Evolutionary conservation across 2,797 vertebrate genomes (phyloP).

Genomic region (Pseudomugil gertrudae): DNA sequence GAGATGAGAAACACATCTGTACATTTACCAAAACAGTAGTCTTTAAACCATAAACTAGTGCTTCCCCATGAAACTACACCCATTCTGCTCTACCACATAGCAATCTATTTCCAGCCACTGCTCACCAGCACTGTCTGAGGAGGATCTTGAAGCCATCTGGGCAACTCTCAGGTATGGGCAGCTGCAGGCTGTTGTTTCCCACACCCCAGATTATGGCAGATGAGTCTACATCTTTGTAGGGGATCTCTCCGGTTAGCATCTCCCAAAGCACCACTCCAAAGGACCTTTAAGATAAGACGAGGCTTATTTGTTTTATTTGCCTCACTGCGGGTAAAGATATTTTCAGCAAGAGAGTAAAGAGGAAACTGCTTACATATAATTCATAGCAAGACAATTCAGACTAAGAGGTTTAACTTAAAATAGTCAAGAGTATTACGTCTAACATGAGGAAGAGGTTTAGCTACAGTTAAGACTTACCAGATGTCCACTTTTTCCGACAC

Average conservation of each 20-base stretch:
- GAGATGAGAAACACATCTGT: slow-evolving; percentile 47
- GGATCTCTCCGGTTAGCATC: slow-evolving; percentile 94
- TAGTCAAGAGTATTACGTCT: background rate
- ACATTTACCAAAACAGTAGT: slow-evolving; percentile 55
- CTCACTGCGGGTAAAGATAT: slow-evolving; percentile 6
- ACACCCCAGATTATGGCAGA: slow-evolving; percentile 98
- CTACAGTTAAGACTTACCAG: slow-evolving; percentile 80
- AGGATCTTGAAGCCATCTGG: slow-evolving; percentile 98
- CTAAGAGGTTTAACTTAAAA: background rate
- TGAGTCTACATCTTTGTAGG: slow-evolving; percentile 97
- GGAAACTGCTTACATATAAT: background rate
- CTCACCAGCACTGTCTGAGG: slow-evolving; percentile 96
- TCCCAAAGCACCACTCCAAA: slow-evolving; percentile 98
- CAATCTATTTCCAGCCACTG: slow-evolving; percentile 20
- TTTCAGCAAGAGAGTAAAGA: background rate
- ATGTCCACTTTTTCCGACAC: slow-evolving; percentile 98
- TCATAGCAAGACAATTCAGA: slow-evolving; percentile 3
- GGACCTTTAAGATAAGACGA: slow-evolving; percentile 82
- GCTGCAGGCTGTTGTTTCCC: slow-evolving; percentile 96
- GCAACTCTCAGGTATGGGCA: slow-evolving; percentile 93
- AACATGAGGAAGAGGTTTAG: background rate
- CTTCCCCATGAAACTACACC: slow-evolving; percentile 19
- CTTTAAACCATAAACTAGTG: slow-evolving; percentile 23
- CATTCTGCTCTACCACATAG: slow-evolving; percentile 9
- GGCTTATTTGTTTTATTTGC: slow-evolving; percentile 13